phyloP scores from a whole-genome alignment of 2,888 invertebrate species.

The Hartigia nigra region DNA sequence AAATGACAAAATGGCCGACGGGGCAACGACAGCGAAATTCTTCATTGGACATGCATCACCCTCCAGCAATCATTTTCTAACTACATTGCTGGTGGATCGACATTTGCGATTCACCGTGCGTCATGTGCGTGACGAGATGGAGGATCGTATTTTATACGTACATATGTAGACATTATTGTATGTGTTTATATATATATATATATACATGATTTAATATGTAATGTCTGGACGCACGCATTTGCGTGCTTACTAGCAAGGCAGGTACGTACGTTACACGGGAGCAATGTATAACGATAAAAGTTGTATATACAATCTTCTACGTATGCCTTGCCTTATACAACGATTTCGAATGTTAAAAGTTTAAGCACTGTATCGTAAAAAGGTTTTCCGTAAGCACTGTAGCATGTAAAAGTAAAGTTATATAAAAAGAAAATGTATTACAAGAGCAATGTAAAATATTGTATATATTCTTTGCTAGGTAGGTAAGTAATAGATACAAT shows the following conservation, averaged over 20 bases:
- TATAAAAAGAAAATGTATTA: too few species aligned
- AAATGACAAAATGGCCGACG: not conserved
- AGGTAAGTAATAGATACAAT: not conserved
- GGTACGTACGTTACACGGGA: too few species aligned
- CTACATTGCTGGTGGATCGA: not conserved
- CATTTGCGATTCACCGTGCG: not conserved
- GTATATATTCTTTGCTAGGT: not conserved
- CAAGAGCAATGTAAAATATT: not conserved
- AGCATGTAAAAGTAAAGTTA: too few species aligned
- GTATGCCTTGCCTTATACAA: not conserved
- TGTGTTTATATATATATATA: not conserved
- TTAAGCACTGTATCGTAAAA: too few species aligned
- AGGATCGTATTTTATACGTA: not conserved
- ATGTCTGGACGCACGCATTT: not conserved
- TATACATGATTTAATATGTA: not conserved
- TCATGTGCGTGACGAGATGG: not conserved
- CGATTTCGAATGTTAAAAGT: not conserved
- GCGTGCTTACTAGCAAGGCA: not conserved
- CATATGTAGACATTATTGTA: not conserved
- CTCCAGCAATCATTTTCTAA: not conserved
- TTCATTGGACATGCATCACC: not conserved
- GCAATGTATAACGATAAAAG: not conserved
- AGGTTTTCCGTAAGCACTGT: too few species aligned
- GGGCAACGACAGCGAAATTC: not conserved
- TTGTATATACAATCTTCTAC: not conserved